These are phyloP conservation scores for Drosophila histrio DNA, from an alignment of 2,888 invertebrate species.

Conservation along the genomic window DNA sequence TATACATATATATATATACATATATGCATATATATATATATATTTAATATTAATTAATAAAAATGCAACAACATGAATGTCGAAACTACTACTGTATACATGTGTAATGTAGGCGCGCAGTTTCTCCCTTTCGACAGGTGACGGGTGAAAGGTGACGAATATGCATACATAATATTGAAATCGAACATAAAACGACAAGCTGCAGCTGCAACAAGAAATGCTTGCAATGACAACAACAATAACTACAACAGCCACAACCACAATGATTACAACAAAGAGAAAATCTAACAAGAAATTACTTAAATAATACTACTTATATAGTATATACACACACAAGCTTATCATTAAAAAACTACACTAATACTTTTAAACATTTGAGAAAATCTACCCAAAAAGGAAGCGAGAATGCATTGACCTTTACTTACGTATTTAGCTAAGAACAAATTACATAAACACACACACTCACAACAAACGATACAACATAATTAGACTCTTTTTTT, in stretches of 20 bases:
- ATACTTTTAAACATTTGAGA: constrained; percentile 34
- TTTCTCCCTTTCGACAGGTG: constrained; percentile 28
- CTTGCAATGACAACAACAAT: constrained; percentile 11
- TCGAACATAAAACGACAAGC: constrained; percentile 8
- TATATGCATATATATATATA: constrained; percentile 43
- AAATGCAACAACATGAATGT: constrained; percentile 59
- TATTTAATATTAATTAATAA: constrained; percentile 61
- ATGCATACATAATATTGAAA: neutral
- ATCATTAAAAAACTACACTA: constrained; percentile 29
- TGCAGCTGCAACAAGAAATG: constrained; percentile 16
- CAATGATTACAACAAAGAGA: constrained; percentile 7
- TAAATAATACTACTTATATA: constrained; percentile 47
- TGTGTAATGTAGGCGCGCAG: constrained; percentile 53
- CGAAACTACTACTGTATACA: constrained; percentile 30
- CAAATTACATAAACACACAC: constrained; percentile 37
- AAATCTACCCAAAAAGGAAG: constrained; percentile 22
- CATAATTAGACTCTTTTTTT: constrained; percentile 9
- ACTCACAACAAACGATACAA: neutral
- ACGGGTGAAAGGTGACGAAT: neutral
- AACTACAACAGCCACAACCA: constrained; percentile 8
- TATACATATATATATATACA: constrained; percentile 36
- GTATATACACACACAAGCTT: constrained; percentile 32
- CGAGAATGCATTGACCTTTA: constrained; percentile 34
- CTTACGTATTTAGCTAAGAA: constrained; percentile 48
- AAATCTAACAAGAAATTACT: constrained; percentile 44